These are phyloP conservation scores for Athalia circularis DNA, from an alignment of 2,888 invertebrate genomes.

Conservation along the genomic window DNA sequence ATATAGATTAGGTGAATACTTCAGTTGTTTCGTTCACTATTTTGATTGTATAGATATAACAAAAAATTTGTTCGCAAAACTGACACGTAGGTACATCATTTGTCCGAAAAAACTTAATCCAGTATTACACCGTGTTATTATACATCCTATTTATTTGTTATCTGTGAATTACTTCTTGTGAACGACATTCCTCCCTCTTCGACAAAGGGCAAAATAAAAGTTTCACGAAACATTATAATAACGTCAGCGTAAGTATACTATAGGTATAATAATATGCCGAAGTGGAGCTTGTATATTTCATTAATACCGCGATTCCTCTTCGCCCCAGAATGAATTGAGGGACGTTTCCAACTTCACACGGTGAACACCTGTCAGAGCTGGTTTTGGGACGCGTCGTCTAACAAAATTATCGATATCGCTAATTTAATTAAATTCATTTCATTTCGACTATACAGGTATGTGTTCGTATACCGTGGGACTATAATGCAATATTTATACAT, in stretches of 20 bases:
- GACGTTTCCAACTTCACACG: background rate
- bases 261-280: background rate
- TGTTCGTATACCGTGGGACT: no score
- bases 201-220: constrained; percentile 14
- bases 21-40: background rate
- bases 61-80: background rate
- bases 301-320: background rate
- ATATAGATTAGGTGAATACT: no score
- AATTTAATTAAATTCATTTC: constrained; percentile 15
- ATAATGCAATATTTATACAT: no score
- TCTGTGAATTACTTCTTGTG: constrained; percentile 31
- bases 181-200: constrained; percentile 22
- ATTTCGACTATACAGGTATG: background rate
- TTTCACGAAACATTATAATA: constrained; percentile 28
- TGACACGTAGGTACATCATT: background rate
- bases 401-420: constrained; percentile 28
- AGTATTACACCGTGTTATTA: background rate
- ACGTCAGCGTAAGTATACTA: background rate
- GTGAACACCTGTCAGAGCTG: background rate
- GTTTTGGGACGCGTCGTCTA: constrained; percentile 1
- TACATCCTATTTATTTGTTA: constrained; percentile 7
- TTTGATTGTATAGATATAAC: background rate
- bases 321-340: background rate
- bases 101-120: background rate
- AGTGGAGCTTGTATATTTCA: constrained; percentile 3